These are phyloP conservation scores for Heliconius ethilla DNA, from an alignment of 2,888 invertebrate genomes.

Conservation along the genomic window DNA sequence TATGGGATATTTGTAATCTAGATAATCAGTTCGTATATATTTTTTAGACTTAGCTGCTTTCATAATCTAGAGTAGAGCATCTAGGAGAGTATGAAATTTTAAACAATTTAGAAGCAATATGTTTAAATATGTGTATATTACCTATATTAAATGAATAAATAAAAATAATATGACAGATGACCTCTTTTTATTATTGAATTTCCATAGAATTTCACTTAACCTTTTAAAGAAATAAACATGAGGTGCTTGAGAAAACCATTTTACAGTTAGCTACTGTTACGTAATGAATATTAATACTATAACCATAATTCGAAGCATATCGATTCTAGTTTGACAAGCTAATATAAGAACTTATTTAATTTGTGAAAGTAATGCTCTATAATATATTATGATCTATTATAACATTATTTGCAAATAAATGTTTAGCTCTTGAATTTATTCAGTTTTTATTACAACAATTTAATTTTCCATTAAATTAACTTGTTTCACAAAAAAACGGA, in stretches of 20 bases:
- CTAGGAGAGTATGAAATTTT: neutral
- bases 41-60: neutral
- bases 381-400: neutral
- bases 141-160: neutral
- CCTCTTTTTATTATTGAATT: slow-evolving; percentile 35
- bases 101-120: neutral
- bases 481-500: neutral
- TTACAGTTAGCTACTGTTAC: slow-evolving; percentile 37
- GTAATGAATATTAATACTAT: slow-evolving; percentile 38
- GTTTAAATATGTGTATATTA: neutral
- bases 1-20: slow-evolving; percentile 8
- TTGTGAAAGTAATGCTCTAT: slow-evolving; percentile 7
- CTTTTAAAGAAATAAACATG: slow-evolving; percentile 34
- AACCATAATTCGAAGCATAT: slow-evolving; percentile 30
- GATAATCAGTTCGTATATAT: neutral
- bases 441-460: neutral
- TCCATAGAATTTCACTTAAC: slow-evolving; percentile 40
- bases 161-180: slow-evolving; percentile 18
- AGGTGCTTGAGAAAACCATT: slow-evolving; percentile 28
- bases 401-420: no score
- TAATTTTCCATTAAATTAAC: neutral
- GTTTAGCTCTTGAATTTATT: neutral
- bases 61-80: no score
- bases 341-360: slow-evolving; percentile 24
- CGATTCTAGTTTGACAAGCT: slow-evolving; percentile 24